A percentile compares a stretch with the other conserved stretches of the same genome.
Conservation (phyloP, 2,113 vertebrate genomes). For the Scomber scombrus region DNA sequence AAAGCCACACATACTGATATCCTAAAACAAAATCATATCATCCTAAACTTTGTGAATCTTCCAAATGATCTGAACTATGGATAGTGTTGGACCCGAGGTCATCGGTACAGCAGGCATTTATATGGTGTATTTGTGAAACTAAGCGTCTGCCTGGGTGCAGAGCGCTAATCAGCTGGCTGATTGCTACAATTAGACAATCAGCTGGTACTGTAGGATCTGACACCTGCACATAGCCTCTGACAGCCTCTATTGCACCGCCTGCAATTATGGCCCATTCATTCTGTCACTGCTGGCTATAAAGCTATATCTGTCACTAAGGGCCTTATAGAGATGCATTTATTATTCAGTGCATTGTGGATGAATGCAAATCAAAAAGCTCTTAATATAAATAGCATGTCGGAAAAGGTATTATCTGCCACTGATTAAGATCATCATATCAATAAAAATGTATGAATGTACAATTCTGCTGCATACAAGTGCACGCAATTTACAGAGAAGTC, state of each 20-base stretch:
- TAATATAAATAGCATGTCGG: slow-evolving; percentile 32
- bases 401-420: slow-evolving; percentile 43
- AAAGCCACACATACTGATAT: not conserved
- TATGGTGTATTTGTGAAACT: slow-evolving; percentile 59
- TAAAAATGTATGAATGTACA: slow-evolving; percentile 23
- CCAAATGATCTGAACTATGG: not conserved
- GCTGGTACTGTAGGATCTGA: slow-evolving; percentile 73
- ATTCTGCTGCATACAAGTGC: slow-evolving; percentile 33
- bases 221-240: slow-evolving; percentile 79
- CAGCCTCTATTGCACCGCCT: slow-evolving; percentile 62
- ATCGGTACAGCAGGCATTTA: slow-evolving; percentile 27
- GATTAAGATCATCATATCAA: slow-evolving; percentile 50
- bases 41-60: slow-evolving; percentile 7
- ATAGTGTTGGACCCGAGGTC: not conserved
- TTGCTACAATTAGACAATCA: slow-evolving; percentile 85
- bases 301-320: slow-evolving; percentile 58
- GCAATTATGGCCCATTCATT: slow-evolving; percentile 79
- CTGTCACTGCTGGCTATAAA: slow-evolving; percentile 52
- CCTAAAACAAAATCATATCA: not conserved
- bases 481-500: slow-evolving; percentile 38
- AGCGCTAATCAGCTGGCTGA: slow-evolving; percentile 77
- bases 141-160: slow-evolving; percentile 45
- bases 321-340: slow-evolving; percentile 40
- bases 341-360: slow-evolving; percentile 21
- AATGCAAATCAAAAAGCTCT: slow-evolving; percentile 53